Percentiles rank a stretch among this genome's conserved stretches.
Evolutionary conservation across 2,113 vertebrate genomes (phyloP).

Genomic region (Lampris incognitus): DNA sequence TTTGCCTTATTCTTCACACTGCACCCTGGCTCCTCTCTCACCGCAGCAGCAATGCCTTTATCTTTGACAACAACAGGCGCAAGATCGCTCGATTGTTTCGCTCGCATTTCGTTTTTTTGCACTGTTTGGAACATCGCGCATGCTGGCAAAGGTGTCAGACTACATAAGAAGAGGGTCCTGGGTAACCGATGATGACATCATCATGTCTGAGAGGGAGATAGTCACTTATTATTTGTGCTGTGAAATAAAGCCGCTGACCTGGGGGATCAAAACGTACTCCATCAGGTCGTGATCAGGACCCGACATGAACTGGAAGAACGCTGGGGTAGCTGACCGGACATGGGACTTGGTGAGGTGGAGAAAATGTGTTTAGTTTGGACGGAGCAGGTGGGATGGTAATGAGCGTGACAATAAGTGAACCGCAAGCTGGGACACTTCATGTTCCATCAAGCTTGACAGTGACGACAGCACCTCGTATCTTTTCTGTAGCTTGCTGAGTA

Average conservation of each 20-base stretch:
- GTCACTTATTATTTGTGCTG: too few species aligned
- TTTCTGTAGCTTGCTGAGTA: too few species aligned
- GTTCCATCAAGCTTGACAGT: not conserved
- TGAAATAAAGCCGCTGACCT: too few species aligned
- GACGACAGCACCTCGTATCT: too few species aligned
- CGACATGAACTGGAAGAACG: not conserved
- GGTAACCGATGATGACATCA: not conserved
- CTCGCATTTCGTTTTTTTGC: not conserved
- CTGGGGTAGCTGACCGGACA: not conserved
- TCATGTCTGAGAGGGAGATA: too few species aligned
- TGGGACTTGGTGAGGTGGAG: not conserved
- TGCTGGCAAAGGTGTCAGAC: not conserved
- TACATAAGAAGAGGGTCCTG: not conserved
- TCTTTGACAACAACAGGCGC: not conserved
- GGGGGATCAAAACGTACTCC: not conserved
- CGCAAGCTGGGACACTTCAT: not conserved
- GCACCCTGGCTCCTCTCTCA: too few species aligned
- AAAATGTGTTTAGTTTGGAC: not conserved
- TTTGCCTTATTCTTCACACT: conserved; percentile 21
- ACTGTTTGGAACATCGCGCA: not conserved
- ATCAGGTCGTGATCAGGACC: not conserved
- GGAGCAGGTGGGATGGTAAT: not conserved
- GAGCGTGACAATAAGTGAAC: not conserved
- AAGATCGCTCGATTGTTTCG: not conserved
- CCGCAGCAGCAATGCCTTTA: not conserved